Evolutionary conservation across 2,888 invertebrate genomes (phyloP).

Genomic region (Torymus tubicola): DNA sequence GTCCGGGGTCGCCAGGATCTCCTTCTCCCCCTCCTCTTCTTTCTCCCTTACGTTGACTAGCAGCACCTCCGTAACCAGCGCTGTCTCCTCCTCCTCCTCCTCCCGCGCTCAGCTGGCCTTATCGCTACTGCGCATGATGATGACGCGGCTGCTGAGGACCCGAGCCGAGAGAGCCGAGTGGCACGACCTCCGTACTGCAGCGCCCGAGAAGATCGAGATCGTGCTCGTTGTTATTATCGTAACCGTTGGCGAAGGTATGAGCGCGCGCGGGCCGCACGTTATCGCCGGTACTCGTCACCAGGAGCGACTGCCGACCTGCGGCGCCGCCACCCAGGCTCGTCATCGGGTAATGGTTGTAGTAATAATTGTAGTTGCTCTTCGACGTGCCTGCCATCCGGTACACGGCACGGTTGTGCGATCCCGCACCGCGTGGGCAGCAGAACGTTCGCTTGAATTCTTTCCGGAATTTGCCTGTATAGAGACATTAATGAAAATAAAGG

Average conservation of each 20-base stretch:
- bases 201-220: too few species aligned
- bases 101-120: conserved; percentile 30
- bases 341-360: neutral
- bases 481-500: too few species aligned
- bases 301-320: conserved; percentile 7
- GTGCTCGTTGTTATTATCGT: conserved; percentile 53
- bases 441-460: conserved; percentile 77
- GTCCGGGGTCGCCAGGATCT: too few species aligned
- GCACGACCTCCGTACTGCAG: conserved; percentile 67
- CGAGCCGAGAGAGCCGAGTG: conserved; percentile 63
- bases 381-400: conserved; percentile 64
- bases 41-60: too few species aligned
- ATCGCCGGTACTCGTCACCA: conserved; percentile 20
- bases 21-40: too few species aligned
- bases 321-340: neutral
- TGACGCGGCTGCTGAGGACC: conserved; percentile 44
- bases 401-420: conserved; percentile 60
- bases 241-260: too few species aligned
- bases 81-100: neutral
- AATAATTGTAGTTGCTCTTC: conserved; percentile 36
- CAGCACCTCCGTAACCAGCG: too few species aligned
- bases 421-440: conserved; percentile 63
- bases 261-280: conserved; percentile 63
- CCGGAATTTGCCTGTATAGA: conserved; percentile 75
- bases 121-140: conserved; percentile 45